These are phyloP conservation scores for Drosophila conformis DNA, from an alignment of 2,888 invertebrate genomes.

Conservation along the genomic window DNA sequence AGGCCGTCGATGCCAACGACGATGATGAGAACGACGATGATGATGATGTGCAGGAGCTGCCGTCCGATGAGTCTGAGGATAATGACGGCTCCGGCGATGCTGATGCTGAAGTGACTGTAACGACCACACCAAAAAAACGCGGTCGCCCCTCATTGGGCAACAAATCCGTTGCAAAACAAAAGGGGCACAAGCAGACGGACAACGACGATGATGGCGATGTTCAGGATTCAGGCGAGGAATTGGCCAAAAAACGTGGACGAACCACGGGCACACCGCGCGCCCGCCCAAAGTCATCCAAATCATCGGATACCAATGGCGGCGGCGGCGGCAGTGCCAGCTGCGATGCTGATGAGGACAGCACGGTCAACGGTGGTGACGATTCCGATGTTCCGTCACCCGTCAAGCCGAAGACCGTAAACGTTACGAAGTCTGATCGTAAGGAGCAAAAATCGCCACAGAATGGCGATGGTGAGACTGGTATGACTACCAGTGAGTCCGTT, in stretches of 20 bases:
- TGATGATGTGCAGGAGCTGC: constrained; percentile 11
- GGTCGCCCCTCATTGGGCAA: constrained; percentile 49
- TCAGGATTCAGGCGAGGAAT: constrained; percentile 33
- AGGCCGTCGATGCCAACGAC: background rate
- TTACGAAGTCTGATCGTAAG: constrained; percentile 27
- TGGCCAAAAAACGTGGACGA: constrained; percentile 58
- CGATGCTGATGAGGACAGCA: constrained; percentile 34
- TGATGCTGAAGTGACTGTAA: constrained; percentile 12
- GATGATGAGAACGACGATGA: constrained; percentile 20
- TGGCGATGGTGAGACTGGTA: constrained; percentile 24
- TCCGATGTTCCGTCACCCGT: background rate
- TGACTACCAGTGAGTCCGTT: constrained; percentile 28
- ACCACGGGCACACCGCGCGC: constrained; percentile 1
- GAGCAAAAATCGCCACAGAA: constrained; percentile 18
- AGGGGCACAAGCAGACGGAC: constrained; percentile 19
- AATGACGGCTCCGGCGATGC: constrained; percentile 22
- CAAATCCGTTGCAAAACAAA: constrained; percentile 54
- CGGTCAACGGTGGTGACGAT: constrained; percentile 14
- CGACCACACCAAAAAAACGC: constrained; percentile 61
- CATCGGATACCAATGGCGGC: constrained; percentile 1
- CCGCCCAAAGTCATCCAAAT: constrained; percentile 13
- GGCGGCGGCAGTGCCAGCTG: constrained; percentile 10
- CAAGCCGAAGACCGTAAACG: constrained; percentile 4
- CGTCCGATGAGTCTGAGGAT: constrained; percentile 30
- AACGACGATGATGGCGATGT: constrained; percentile 37